phyloP scores from a whole-genome alignment of 2,113 vertebrate genomes.

The Mystacornis crossleyi region DNA sequence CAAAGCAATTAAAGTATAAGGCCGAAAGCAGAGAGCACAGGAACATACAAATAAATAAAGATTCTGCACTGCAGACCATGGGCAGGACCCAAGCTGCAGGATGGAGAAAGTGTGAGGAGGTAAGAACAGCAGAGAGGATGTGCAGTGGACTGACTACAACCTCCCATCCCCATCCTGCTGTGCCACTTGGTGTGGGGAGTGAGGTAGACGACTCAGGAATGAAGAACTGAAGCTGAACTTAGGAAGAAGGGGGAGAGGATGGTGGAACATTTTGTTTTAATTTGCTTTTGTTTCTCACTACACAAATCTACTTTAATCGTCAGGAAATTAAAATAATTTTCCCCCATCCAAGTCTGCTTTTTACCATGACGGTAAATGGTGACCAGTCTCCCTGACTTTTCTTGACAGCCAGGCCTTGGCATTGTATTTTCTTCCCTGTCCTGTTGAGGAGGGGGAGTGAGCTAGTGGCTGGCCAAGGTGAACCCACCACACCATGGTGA shows the following conservation, averaged over 20 bases:
- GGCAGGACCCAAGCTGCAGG: not conserved
- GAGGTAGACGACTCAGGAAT: not conserved
- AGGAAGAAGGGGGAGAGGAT: not conserved
- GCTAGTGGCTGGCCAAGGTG: not conserved
- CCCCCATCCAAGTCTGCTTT: not conserved
- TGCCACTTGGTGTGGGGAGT: accelerated
- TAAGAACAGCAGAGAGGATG: not conserved
- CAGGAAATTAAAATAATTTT: not conserved
- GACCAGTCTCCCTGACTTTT: not conserved
- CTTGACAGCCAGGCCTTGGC: accelerated
- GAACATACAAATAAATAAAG: not conserved
- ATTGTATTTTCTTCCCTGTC: not conserved
- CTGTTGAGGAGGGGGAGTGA: not conserved
- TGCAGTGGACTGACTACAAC: not conserved
- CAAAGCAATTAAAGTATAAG: not conserved
- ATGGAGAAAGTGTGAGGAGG: not conserved
- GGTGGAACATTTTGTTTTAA: not conserved
- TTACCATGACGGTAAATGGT: not conserved
- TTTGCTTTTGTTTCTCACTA: not conserved
- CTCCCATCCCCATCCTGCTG: not conserved
- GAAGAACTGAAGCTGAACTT: not conserved
- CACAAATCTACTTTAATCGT: not conserved
- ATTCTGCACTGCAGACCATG: not conserved
- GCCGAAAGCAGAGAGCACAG: not conserved
- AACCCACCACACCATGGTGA: not conserved